Base-by-base conservation (phyloP, 2,888 invertebrate genomes). In the Acronicta aceris region DNA sequence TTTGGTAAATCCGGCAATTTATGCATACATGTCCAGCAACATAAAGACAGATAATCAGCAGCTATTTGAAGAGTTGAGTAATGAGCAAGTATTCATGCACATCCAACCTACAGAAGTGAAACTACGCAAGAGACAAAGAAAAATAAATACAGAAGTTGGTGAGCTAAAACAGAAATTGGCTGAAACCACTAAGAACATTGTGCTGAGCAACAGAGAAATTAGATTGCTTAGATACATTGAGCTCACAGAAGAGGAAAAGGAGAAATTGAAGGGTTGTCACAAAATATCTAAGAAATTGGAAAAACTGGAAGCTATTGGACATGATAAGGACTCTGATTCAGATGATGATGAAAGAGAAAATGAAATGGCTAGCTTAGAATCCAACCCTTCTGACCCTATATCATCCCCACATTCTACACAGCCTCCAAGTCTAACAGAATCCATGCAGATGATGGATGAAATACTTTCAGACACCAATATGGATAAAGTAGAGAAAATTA, bases 241-340 rank as follows among this genome's bases (percentile, higher is more conserved):
- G 82, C 95, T 98, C 53, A 98, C 98, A 16, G 98, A 98, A 79
- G 98, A 98, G 72, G 98, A 98, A 84, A 98, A 98, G 82, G 98
- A 98, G 78, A 98, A 98, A 86, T 92, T 98, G 16, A 98, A 98
- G 88, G 97, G 98, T 40, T 97, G 97, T 53, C 97, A 98, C 82
- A 98, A 98, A 93, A 98, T 98, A 65, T 98, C 98, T 0, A 97
- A 97, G 83, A 98, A 98, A 87, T 91, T 98, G 65, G 98, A 98
- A 84, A 98, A 98, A 90, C 95, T 98, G 69, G 98, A 98, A 90
- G 97, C 96, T 71, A 95, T 97, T 72, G 96, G 96, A 15, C 97
- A 97, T 81, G 97, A 97, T 64, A 96, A 96, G 70, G 97, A 97
- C 76, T 97, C 96, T 59, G 97, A 97, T 78, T 97, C 97, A 2